Conservation (phyloP, 2,113 vertebrate species). For the Anoplopoma fimbria region DNA sequence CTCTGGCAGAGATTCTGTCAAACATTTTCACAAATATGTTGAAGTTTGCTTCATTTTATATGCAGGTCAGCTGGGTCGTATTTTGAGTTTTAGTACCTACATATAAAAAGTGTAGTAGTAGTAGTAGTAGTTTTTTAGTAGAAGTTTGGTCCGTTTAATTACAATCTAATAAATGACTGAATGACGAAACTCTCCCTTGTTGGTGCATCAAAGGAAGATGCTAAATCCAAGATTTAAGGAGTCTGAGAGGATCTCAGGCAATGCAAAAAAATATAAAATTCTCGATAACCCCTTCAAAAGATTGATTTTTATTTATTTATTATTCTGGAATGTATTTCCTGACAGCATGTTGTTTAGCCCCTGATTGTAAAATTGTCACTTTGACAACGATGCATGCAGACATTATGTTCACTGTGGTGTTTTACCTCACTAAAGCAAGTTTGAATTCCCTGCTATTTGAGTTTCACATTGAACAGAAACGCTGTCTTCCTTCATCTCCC, state of each 20-base stretch:
- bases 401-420: not conserved
- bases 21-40: constrained; percentile 27
- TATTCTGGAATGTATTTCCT: not conserved
- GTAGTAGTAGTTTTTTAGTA: no score
- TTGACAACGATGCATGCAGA: not conserved
- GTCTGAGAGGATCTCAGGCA: not conserved
- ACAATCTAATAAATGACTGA: not conserved
- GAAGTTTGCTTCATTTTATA: constrained; percentile 3
- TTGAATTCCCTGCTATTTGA: not conserved
- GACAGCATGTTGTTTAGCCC: not conserved
- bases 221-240: not conserved
- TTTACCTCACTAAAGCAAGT: not conserved
- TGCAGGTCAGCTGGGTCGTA: not conserved
- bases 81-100: not conserved
- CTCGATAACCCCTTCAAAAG: not conserved
- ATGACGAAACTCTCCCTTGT: not conserved
- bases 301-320: not conserved
- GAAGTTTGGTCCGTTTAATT: not conserved
- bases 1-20: constrained; percentile 8
- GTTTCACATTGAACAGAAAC: not conserved
- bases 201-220: not conserved
- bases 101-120: no score
- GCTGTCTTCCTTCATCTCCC: not conserved
- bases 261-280: not conserved
- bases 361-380: not conserved